phyloP scores from a whole-genome alignment of 2,113 vertebrate genomes.

The Megaleporinus macrocephalus region DNA sequence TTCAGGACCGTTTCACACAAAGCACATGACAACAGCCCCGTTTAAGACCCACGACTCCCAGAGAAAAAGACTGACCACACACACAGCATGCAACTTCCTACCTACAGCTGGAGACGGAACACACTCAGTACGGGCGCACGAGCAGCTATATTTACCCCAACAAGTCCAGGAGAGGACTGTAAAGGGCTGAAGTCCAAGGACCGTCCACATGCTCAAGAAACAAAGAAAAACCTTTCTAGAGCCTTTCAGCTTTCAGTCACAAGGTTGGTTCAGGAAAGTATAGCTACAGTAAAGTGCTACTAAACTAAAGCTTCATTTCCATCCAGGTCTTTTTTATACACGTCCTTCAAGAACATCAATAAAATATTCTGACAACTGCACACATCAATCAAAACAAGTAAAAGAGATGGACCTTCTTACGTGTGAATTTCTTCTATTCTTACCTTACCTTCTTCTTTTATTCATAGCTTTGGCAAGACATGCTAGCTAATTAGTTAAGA shows the following conservation, averaged over 20 bases:
- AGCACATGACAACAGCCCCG: neutral
- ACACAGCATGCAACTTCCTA: neutral
- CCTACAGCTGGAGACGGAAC: neutral
- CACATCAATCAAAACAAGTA: too few relatives aligned
- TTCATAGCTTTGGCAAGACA: too few relatives aligned
- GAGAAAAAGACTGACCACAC: neutral
- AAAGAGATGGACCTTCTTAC: too few relatives aligned
- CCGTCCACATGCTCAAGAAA: neutral
- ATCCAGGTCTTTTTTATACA: too few relatives aligned
- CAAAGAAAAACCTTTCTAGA: neutral
- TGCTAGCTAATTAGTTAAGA: too few relatives aligned
- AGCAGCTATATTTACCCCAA: neutral
- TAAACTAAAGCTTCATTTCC: neutral
- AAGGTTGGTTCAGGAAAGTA: neutral
- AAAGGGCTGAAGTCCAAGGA: neutral
- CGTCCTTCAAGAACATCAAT: too few relatives aligned
- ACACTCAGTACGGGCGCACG: neutral
- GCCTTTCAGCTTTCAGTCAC: neutral
- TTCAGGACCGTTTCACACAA: neutral
- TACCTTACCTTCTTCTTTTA: too few relatives aligned
- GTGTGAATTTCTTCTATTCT: too few relatives aligned
- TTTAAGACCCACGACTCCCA: neutral
- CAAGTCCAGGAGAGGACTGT: neutral
- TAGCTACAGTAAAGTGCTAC: neutral
- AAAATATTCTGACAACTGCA: too few relatives aligned